Base-by-base conservation (phyloP, 2,797 vertebrate genomes). In the Prionace glauca region DNA sequence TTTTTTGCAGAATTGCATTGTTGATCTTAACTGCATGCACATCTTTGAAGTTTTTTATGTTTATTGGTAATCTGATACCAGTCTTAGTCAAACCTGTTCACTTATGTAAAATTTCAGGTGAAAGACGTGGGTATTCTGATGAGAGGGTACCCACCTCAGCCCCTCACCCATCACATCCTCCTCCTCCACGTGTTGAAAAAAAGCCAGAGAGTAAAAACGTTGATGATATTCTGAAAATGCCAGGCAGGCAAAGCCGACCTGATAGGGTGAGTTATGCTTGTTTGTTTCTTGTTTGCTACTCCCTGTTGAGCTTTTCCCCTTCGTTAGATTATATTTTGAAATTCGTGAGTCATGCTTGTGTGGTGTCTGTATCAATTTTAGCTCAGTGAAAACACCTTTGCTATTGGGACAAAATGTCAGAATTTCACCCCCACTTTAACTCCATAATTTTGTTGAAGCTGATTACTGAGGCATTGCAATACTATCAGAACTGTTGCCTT, bases 181-280 rank as follows among this genome's bases (percentile, higher is more conserved):
- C 98, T 5, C 97, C 98, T 5, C 98, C 98, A 72, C 97, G 98
- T 77, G 97, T 98, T 7, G 99, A 99, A 97, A 99, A 98, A 96
- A 99, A 99, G 96, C 99, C 99, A 36, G 99, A 99, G 96, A 99
- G 98, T 87, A 99, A 99, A 97, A 99, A 99, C 95, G 98, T 99
- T 62, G 99, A 99, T 72, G 99, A 99, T 96, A 98, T 99, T 96
- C 98, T 99, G 96, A 99, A 99, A 97, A 97, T 97, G 2, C 99
- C 99, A 1, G 99, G 99, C 93, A 98, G 99, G 96, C 98, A 97
- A 32, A 98, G 98, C 96, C 98, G 99, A 11, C 99, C 99, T 95
- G 99, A 99, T 96, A 98, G 99, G 97, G 99, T 99, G 97, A 96
- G 97, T 97, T 79, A 56, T 71, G 45, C 41, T 94, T 45, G 41